A percentile compares a stretch with the other conserved stretches of the same genome.
These are phyloP conservation scores for Spilosoma lubricipeda DNA, from an alignment of 2,888 invertebrate species.

Conservation along the genomic window DNA sequence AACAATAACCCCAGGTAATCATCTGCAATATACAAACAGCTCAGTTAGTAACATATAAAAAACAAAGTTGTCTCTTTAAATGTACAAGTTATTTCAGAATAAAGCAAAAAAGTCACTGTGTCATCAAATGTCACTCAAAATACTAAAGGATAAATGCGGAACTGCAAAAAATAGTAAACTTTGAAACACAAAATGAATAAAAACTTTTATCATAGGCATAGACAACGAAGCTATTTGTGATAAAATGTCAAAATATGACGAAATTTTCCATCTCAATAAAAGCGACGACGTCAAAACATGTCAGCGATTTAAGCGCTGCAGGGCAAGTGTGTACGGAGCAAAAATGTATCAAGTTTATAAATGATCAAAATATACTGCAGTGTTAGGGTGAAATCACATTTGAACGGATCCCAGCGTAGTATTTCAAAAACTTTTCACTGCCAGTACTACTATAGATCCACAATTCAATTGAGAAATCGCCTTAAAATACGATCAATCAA, in stretches of 20 bases:
- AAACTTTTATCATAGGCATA: not conserved
- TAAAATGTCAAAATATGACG: conserved; percentile 1
- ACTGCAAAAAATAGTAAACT: not conserved
- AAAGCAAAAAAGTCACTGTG: too few relatives aligned
- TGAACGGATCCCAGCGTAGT: not conserved
- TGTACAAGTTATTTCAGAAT: too few relatives aligned
- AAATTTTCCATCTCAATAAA: conserved; percentile 6
- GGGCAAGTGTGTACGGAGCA: conserved; percentile 12
- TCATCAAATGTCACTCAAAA: not conserved
- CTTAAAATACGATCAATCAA: too few relatives aligned
- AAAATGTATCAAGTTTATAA: conserved; percentile 8
- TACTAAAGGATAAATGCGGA: not conserved
- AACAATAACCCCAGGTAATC: too few relatives aligned
- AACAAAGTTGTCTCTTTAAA: too few relatives aligned
- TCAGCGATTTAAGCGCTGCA: not conserved
- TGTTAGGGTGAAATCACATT: not conserved
- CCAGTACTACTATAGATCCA: not conserved
- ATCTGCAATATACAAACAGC: too few relatives aligned
- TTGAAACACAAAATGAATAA: not conserved
- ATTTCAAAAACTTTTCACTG: not conserved
- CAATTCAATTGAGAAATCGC: not conserved
- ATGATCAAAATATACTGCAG: not conserved
- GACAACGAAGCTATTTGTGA: not conserved
- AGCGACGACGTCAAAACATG: conserved; percentile 20
- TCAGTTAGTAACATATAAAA: too few relatives aligned